Conservation (phyloP, 2,888 invertebrate genomes). For the Stomorhina lunata region DNA sequence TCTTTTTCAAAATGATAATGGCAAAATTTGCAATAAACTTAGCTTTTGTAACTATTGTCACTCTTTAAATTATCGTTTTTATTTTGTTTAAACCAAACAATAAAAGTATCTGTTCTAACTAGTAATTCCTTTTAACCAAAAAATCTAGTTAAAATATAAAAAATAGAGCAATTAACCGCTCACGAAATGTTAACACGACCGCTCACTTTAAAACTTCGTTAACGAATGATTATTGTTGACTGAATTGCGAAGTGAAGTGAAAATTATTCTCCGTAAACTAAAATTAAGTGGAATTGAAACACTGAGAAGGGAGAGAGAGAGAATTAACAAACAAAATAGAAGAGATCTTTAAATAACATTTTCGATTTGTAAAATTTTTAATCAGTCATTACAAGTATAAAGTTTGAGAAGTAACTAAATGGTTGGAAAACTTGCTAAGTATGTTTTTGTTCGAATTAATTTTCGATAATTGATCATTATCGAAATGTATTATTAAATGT, state of each 20-base stretch:
- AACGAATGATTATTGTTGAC: constrained; percentile 54
- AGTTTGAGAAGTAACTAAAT: neutral
- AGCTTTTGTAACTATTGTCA: neutral
- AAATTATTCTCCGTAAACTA: constrained; percentile 16
- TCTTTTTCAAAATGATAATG: constrained; percentile 9
- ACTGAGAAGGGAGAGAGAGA: neutral
- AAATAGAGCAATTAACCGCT: neutral
- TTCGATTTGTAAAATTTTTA: neutral
- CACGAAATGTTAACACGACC: constrained; percentile 8
- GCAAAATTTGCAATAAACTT: neutral
- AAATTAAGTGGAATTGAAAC: constrained; percentile 36
- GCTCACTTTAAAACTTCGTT: constrained; percentile 37
- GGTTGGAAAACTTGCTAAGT: constrained; percentile 1
- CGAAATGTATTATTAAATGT: no score
- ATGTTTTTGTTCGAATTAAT: no score
- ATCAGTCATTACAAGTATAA: no score
- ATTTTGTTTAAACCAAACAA: constrained; percentile 5
- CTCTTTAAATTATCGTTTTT: neutral
- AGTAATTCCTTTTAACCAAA: neutral
- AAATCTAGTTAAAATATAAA: neutral
- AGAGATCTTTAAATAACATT: neutral
- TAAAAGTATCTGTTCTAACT: constrained; percentile 37
- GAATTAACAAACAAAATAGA: neutral
- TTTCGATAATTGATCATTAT: no score
- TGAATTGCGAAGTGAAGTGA: neutral